Evolutionary conservation across 2,797 vertebrate genomes (phyloP), one percentile per base, ranked within the genome.

Genomic region (Acanthurus tractus): DNA sequence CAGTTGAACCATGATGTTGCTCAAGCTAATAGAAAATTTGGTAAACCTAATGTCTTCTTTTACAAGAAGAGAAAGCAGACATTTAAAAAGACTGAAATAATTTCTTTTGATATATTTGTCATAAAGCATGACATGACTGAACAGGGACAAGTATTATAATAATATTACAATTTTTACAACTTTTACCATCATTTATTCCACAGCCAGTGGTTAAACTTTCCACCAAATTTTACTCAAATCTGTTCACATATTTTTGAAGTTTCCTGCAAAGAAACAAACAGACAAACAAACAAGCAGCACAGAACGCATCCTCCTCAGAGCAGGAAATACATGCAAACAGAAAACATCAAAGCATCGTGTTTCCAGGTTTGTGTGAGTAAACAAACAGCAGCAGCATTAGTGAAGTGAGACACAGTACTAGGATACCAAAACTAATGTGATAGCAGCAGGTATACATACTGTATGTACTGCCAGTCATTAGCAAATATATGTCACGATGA

Each of bases 321-420:
- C 25, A 70, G 48, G 42, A 38, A 72, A 55, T 58, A 38, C 29
- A 76, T 48, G 48, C 29, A 62, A 62, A 46, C 18, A 66, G 49
- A 15, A 29, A 64, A 66, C 78, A 78, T 81, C 74, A 78, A 78
- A 81, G 70, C 11, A 0, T 63, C 1, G 0, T 6, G 38, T 69
- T 61, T 62, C 18, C 52, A 81, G 61, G 48, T 64, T 68, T 68
- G 20, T 58, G 69, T 34, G 14, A 63, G 48, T 36, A 38, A 70
- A 74, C 61, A 72, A 63, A 61, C 45, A 13, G 68, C 56, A 63
- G 56, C 45, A 13, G 68, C 56, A 22, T 38, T 40, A 38, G 45
- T 40, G 56, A 46, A 61, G 42, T 2, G 45, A 53, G 38, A 42
- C 59, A 18, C 25, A 63, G 15, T 0, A 54, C 17, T 34, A 45